These are phyloP conservation scores for Leptoclinus maculatus DNA, from an alignment of 2,797 vertebrate species.

Conservation along the genomic window DNA sequence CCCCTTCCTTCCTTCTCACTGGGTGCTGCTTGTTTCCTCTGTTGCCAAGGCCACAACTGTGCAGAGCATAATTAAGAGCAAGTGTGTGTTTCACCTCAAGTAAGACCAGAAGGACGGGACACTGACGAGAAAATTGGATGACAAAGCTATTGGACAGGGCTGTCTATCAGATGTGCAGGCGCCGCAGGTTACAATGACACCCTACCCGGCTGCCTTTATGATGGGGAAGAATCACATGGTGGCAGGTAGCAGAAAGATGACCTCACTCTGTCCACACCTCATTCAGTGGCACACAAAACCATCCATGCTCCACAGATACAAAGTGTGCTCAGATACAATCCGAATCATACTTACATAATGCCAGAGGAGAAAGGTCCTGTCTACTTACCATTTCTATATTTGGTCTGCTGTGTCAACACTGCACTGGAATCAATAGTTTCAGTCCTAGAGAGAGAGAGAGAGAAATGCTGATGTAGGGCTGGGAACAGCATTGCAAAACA, in stretches of 20 bases:
- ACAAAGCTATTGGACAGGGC: conserved; percentile 24
- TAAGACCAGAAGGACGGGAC: background rate
- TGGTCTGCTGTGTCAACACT: conserved; percentile 64
- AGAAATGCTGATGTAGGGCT: conserved; percentile 42
- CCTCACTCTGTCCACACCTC: conserved; percentile 34
- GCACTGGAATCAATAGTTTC: conserved; percentile 61
- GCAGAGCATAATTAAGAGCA: conserved; percentile 1
- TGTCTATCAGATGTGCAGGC: conserved; percentile 21
- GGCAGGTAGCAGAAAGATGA: conserved; percentile 45
- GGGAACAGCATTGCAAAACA: conserved; percentile 7
- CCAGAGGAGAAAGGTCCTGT: conserved; percentile 6
- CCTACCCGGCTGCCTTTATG: conserved; percentile 70
- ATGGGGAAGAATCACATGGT: conserved; percentile 27
- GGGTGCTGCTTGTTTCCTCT: background rate
- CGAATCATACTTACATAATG: conserved; percentile 20
- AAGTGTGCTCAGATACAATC: conserved; percentile 21
- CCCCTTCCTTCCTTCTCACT: background rate
- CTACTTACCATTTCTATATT: conserved; percentile 75
- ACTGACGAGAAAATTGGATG: conserved; percentile 1
- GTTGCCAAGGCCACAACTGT: background rate
- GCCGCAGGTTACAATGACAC: conserved; percentile 52
- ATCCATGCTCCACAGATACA: background rate
- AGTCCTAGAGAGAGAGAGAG: conserved; percentile 47
- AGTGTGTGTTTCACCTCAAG: conserved; percentile 11
- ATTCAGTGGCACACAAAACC: conserved; percentile 53